Base-by-base conservation (phyloP, 2,113 vertebrate species). In the Rostratula benghalensis region DNA sequence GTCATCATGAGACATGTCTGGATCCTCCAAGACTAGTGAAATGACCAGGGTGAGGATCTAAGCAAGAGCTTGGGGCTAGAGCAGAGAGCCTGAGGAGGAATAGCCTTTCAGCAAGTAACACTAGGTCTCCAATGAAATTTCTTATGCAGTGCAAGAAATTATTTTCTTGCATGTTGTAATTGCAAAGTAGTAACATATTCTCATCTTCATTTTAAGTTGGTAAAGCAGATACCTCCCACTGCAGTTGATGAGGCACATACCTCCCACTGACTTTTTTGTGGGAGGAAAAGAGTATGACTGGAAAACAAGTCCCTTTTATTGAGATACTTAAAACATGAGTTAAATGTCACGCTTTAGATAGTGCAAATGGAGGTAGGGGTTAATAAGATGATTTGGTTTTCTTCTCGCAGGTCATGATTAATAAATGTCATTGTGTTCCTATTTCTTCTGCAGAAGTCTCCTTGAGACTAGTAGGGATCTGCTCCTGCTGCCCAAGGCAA, bases 211-310 rank as follows among this genome's bases (percentile, higher is more conserved):
- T 71, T 83, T 3, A 20, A 65, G 21, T 22, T 53, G 24, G 41
- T 71, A 48, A 63, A 74, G 20, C 71, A 80, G 59, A 1, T 7
- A 27, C 16, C 31, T 93, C 46, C 23, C 30, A 28, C 31, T 51
- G 54, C 15, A 53, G 51, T 28, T 53, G 51, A 27, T 53, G 28
- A 91, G 24, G n/a, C 31, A 46, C 0, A 1, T 7, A n/a, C 18
- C 30, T 93, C 46, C 28, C 31, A 31, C 31, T 51, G 54, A 33
- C 18, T 70, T 50, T 35, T 79, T 35, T 6, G 1, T 15, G 14
- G 45, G 16, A 60, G 21, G 67, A 68, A 22, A 78, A 63, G 17
- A 43, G n/a, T 11, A 22, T 0, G 0, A 13, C 39, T 39, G n/a
- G 83, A 85, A 90, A 92, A 48, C 24, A 69, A 57, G 8, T 46